Conservation (phyloP, 35 echinoderm and acorn worm genomes). For the Acanthaster planci region DNA sequence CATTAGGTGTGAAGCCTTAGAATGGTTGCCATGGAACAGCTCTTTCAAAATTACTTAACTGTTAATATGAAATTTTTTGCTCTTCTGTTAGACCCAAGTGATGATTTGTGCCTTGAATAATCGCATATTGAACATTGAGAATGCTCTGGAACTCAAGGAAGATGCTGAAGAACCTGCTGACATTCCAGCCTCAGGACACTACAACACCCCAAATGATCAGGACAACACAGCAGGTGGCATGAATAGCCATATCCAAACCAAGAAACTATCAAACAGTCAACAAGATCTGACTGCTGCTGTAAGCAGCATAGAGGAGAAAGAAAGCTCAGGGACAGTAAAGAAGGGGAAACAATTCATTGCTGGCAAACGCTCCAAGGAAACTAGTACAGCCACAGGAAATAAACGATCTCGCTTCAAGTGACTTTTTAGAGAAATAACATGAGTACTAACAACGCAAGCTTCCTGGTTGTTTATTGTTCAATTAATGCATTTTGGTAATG, state of each 20-base stretch:
- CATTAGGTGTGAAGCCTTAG: too few relatives aligned
- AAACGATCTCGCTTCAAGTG: conserved; percentile 1
- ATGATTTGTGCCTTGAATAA: conserved; percentile 36
- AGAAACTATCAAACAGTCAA: neutral
- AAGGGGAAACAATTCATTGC: neutral
- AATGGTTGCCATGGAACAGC: too few relatives aligned
- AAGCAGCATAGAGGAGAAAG: neutral
- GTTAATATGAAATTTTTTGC: neutral
- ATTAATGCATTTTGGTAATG: too few relatives aligned
- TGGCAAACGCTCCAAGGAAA: conserved; percentile 11
- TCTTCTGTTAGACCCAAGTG: conserved; percentile 7
- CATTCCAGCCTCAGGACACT: neutral
- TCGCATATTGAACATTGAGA: conserved; percentile 28
- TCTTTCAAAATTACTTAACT: too few relatives aligned
- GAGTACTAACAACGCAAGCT: too few relatives aligned
- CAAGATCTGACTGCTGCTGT: neutral
- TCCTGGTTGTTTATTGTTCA: too few relatives aligned
- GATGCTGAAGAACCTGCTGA: neutral
- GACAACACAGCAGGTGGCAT: too few relatives aligned
- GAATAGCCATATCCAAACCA: neutral
- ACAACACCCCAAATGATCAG: neutral
- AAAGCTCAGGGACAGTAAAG: neutral
- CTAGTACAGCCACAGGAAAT: neutral
- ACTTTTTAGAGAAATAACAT: too few relatives aligned
- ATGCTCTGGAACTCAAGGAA: conserved; percentile 3